Evolutionary conservation across 1,140 invertebrate species (phyloP), one percentile per base, ranked within the genome.

Genomic region (Solen grandis): DNA sequence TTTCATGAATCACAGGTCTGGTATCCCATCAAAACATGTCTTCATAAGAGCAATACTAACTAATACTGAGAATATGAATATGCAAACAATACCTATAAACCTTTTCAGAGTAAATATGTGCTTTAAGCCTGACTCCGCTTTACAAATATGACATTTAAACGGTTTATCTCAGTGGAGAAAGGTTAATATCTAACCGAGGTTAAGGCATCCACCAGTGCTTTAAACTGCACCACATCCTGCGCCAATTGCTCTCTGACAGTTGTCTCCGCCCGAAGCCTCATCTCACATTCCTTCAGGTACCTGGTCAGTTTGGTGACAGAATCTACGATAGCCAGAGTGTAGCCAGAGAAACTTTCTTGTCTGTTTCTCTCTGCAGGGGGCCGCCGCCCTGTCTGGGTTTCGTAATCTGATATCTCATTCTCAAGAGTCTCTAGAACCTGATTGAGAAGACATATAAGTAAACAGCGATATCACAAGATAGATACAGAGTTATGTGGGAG

Each of bases 211-310:
- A 90, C 85, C 5, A 90, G 77, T 16, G 81, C 69, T 55, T 83
- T 81, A 19, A 90, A 73, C 70, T 90, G 88, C 16, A 70, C 73
- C 13, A 91, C 87, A 79, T 91, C 89, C 66, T 91, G 86, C 25
- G 85, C 83, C 19, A 91, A 76, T 54, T 89, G 89, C 83, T 91
- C 89, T 69, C 90, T 65, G 0, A 90, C 82, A 50, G 84, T 87
- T 16, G 81, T 79, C 68, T 91, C 90, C 33, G 84, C 86, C 52
- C 82, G 81, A 22, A 90, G 81, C 59, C 85, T 69, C 16, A 88
- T 54, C 19, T 91, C 90, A 82, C 83, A 89, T 87, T 91, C 88
- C 79, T 84, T 88, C n/a, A 91, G 77, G 78, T 90, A 90, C n/a
- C 82, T 52, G 5, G 85, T 88, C 3, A 91, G 83, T 35, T 87